Base-by-base conservation (phyloP, 2,888 invertebrate species). In the Dynastes tityus region DNA sequence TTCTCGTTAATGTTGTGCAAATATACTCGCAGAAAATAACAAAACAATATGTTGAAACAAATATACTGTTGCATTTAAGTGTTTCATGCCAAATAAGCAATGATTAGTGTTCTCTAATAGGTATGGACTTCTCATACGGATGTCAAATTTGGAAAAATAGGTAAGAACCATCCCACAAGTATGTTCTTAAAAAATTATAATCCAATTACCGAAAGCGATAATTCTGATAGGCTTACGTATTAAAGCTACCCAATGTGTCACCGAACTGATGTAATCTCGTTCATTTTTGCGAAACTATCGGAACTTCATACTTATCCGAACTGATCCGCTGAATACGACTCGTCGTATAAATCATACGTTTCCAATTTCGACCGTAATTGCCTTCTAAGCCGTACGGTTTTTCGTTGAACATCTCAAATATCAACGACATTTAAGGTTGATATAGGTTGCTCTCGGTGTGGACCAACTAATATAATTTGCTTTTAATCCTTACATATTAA, bases 281-380 rank as follows among this genome's bases (percentile, higher is more conserved):
- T 58, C 55, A 16, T 9, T 58, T 22, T 58, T 58, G 5, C 8
- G 22, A 58, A 22, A 58, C 55, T 27, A 22, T 27, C 55, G 16
- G 55, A 16, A 22, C 55, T 58, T 16, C 16, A 58, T 22, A 58
- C 55, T 58, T 58, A 16, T 58, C 55, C 55, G 22, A 58, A 58
- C 55, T 58, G 55, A 58, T 58, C 55, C 55, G 55, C 4, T 9
- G 55, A 58, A 58, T 22, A 58, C n/a, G 55, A 22, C 6, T 58
- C n/a, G 8, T 22, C 16, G 22, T 58, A 58, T 58, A 58, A 68
- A 68, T 68, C 68, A 68, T 53, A 53, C 68, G 51, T 68, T 68
- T 68, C 68, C 68, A 68, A 68, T 68, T 68, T 53, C 68, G 51
- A 27, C 51, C 29, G 53, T 68, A 68, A 68, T 68, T 68, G 51